Percentiles rank a stretch among this genome's conserved stretches.
Conservation (phyloP, 2,888 invertebrate species). For the Aphelenchoides bicaudatus region DNA sequence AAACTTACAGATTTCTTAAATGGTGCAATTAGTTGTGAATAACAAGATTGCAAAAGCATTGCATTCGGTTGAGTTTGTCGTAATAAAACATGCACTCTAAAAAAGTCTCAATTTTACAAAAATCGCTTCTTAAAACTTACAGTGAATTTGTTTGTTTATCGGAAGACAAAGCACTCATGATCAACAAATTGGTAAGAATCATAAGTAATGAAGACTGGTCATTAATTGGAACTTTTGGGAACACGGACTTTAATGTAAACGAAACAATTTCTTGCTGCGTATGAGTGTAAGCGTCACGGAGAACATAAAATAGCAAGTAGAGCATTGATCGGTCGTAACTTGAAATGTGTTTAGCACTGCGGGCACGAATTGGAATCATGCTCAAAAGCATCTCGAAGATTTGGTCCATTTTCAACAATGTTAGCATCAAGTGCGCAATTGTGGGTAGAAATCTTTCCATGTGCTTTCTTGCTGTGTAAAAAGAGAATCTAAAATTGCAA, state of each 20-base stretch:
- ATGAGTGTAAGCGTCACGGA: neutral
- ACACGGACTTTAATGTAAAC: neutral
- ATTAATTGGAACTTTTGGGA: neutral
- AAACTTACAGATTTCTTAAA: too few species aligned
- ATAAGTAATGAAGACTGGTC: neutral
- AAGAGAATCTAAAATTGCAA: neutral
- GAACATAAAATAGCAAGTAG: constrained; percentile 2
- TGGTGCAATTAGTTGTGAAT: too few species aligned
- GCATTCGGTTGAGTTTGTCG: constrained; percentile 2
- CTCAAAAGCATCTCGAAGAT: constrained; percentile 4
- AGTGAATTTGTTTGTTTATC: neutral
- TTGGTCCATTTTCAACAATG: neutral
- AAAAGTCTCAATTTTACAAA: neutral
- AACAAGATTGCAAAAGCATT: too few species aligned
- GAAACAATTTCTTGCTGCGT: neutral
- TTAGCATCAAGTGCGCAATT: neutral
- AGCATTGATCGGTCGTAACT: constrained; percentile 5
- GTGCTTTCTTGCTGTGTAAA: constrained; percentile 2
- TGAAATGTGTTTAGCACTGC: neutral
- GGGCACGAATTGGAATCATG: neutral
- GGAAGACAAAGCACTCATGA: neutral
- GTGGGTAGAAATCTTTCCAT: neutral
- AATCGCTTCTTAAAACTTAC: constrained; percentile 9
- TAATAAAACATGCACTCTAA: constrained; percentile 9
- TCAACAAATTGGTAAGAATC: too few species aligned